Base-by-base conservation (phyloP, 1,140 invertebrate species). In the Conopomorpha cramerella region DNA sequence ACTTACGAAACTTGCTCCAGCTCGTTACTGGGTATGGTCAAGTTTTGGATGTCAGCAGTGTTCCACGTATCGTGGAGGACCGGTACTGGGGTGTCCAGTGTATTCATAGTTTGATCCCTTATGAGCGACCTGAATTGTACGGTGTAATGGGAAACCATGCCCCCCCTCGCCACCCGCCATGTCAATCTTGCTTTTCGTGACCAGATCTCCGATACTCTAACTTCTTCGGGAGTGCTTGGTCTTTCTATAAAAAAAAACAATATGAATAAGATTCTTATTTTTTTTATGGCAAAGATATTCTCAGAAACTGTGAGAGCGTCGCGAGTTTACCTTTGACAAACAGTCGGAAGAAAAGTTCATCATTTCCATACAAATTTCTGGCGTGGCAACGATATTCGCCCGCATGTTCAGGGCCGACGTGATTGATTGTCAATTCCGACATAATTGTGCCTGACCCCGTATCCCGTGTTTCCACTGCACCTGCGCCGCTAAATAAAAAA, bases 261-360 rank as follows among this genome's bases (percentile, higher is more conserved):
- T 10, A 11, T 27, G 12, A 3, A 2, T 32, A 41, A 41, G 4
- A 19, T 34, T 12, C 11, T 27, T 13, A 16, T 8, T 16, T 34
- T 12, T 10, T 28, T 34, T 3, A 23, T 2, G n/a, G n/a, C n/a
- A n/a, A n/a, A n/a, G n/a, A n/a, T n/a, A n/a, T n/a, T n/a, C n/a
- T n/a, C n/a, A n/a, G n/a, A n/a, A n/a, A n/a, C n/a, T n/a, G n/a
- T n/a, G n/a, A n/a, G n/a, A n/a, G n/a, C n/a, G n/a, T n/a, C n/a
- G n/a, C n/a, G n/a, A 31, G 13, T 11, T 15, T 52, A 76, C 71
- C 71, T 67, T 76, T 76, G 8, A 76, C 71, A 47, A 64, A 72
- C 7, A 76, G 38, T 7, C 55, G 34, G 34, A 58, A 76, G 4
- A 63, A 18, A 10, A 76, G 35, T 34, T 72, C 66, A 11, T 71